Evolutionary conservation across 2,113 vertebrate species (phyloP).

Genomic region (Hippocampus barbouri): DNA sequence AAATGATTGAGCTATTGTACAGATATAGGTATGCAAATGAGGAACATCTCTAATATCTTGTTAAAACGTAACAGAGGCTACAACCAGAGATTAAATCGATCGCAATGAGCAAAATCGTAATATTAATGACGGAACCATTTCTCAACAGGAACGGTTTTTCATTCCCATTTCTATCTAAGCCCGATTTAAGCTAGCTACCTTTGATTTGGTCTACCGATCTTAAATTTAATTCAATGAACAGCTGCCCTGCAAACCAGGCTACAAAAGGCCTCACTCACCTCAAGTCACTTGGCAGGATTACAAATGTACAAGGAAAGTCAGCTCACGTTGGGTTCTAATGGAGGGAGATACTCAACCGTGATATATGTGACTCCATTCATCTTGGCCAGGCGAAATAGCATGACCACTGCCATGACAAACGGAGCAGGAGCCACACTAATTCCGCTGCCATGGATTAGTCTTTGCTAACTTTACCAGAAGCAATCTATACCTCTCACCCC

Average conservation of each 20-base stretch:
- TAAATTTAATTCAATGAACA: not conserved
- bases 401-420: conserved; percentile 21
- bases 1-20: not conserved
- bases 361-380: conserved; percentile 46
- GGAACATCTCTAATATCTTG: not conserved
- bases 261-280: not conserved
- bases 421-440: conserved; percentile 11
- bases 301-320: conserved; percentile 34
- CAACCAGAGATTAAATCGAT: not conserved
- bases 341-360: conserved; percentile 23
- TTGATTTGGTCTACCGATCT: not conserved
- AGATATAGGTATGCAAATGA: not conserved
- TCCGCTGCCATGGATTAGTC: conserved; percentile 51
- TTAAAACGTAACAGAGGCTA: not conserved
- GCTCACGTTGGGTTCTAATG: conserved; percentile 26
- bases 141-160: not conserved
- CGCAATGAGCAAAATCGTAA: no score
- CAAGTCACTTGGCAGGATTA: conserved; percentile 3
- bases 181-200: not conserved
- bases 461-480: conserved; percentile 57
- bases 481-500: conserved; percentile 55
- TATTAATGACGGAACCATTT: not conserved
- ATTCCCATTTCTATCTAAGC: not conserved
- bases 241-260: not conserved
- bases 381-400: conserved; percentile 28